Conservation (phyloP, 2,888 invertebrate species). For the Archips crataeganus region DNA sequence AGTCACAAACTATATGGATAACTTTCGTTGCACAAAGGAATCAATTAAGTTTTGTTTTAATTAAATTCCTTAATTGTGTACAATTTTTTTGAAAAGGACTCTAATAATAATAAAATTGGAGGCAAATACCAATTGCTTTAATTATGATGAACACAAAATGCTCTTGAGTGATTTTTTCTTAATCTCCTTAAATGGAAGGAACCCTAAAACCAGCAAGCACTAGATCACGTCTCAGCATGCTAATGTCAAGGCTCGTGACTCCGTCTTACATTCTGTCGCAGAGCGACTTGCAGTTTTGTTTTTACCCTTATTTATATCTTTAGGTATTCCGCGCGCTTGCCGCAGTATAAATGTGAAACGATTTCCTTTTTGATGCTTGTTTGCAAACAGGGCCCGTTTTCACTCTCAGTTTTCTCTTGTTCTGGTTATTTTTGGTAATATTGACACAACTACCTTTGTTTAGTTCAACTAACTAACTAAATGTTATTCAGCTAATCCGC, state of each 20-base stretch:
- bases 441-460: not conserved
- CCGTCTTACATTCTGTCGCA: conserved; percentile 7
- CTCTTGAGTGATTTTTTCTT: not conserved
- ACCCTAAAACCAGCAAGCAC: conserved; percentile 19
- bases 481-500: not conserved
- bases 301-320: conserved; percentile 31
- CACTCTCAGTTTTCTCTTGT: conserved; percentile 19
- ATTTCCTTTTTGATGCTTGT: conserved; percentile 32
- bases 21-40: too few relatives aligned
- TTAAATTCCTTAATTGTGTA: too few relatives aligned
- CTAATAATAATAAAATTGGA: too few relatives aligned
- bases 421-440: not conserved
- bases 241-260: conserved; percentile 38
- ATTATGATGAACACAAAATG: too few relatives aligned
- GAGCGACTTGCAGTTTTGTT: conserved; percentile 32
- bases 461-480: not conserved
- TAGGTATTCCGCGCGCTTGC: conserved; percentile 20
- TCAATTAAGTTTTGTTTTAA: too few relatives aligned
- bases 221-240: conserved; percentile 38
- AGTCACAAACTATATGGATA: too few relatives aligned
- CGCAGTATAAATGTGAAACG: conserved; percentile 10
- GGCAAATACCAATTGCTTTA: too few relatives aligned
- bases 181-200: conserved; percentile 1
- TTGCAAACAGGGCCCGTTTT: conserved; percentile 14
- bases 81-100: too few relatives aligned